Conservation (phyloP, 2,888 invertebrate genomes). For the Aproaerema taeniolella region DNA sequence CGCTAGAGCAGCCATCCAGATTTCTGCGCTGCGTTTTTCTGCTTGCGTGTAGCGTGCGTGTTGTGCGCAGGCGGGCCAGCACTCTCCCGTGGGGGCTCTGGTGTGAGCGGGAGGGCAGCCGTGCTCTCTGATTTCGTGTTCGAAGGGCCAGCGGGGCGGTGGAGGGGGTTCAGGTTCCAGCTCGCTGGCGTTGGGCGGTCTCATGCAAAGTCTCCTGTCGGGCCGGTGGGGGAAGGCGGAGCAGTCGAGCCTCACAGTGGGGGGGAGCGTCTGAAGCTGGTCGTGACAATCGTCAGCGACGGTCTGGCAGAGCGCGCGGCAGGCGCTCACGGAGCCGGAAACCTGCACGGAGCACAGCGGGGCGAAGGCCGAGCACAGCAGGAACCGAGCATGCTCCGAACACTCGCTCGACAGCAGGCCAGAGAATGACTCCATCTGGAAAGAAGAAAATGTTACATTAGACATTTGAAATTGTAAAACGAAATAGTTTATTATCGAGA, state of each 20-base stretch:
- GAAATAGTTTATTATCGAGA: too few relatives aligned
- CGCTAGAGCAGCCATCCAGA: constrained; percentile 87
- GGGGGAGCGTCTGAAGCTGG: constrained; percentile 83
- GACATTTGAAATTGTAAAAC: too few relatives aligned
- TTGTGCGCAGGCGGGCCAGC: constrained; percentile 81
- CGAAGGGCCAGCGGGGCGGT: constrained; percentile 61
- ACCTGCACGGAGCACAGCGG: constrained; percentile 94
- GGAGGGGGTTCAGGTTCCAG: constrained; percentile 59
- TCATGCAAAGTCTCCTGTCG: constrained; percentile 86
- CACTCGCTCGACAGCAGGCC: constrained; percentile 88
- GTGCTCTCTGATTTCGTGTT: constrained; percentile 45
- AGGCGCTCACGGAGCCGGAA: constrained; percentile 89
- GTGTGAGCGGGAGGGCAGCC: constrained; percentile 80
- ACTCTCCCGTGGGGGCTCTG: constrained; percentile 73
- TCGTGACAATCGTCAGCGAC: constrained; percentile 84
- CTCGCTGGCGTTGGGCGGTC: constrained; percentile 74
- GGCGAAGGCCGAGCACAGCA: constrained; percentile 93
- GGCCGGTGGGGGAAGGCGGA: constrained; percentile 86
- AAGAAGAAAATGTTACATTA: constrained; percentile 42
- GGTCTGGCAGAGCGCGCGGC: constrained; percentile 90
- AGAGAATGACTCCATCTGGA: constrained; percentile 83
- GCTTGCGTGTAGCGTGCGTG: constrained; percentile 82
- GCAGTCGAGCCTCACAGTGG: constrained; percentile 86
- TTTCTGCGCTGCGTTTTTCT: constrained; percentile 83
- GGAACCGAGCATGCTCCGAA: constrained; percentile 88